Percentiles rank a stretch among this genome's conserved stretches.
These are phyloP conservation scores for Ceramica pisi DNA, from an alignment of 2,888 invertebrate species.

Conservation along the genomic window DNA sequence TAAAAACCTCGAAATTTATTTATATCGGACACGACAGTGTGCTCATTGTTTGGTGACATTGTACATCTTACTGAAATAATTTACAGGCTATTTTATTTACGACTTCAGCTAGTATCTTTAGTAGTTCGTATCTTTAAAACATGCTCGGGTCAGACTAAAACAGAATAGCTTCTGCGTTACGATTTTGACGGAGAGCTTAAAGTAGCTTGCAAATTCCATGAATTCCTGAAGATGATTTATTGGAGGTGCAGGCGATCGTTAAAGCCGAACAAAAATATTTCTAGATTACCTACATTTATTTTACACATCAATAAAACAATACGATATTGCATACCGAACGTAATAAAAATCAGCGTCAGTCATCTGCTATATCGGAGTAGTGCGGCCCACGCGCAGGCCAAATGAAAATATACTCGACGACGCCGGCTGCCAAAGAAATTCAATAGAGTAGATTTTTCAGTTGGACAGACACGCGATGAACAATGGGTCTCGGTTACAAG, in stretches of 20 bases:
- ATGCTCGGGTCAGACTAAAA: background rate
- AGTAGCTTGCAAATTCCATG: conserved; percentile 14
- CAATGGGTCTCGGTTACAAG: conserved; percentile 85
- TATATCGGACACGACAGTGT: conserved; percentile 36
- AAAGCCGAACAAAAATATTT: conserved; percentile 70
- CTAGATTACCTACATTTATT: conserved; percentile 75
- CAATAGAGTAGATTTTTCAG: conserved; percentile 88
- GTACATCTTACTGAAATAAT: conserved; percentile 47
- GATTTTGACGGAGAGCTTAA: background rate
- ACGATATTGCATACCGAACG: conserved; percentile 81
- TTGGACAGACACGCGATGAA: conserved; percentile 82
- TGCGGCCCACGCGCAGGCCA: conserved; percentile 83
- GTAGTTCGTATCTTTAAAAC: conserved; percentile 18
- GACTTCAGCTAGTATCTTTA: conserved; percentile 17
- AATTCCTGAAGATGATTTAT: conserved; percentile 62
- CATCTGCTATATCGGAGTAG: conserved; percentile 82
- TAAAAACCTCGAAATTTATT: conserved; percentile 51
- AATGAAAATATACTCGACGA: conserved; percentile 86
- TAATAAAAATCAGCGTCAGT: conserved; percentile 87
- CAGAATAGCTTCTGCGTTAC: conserved; percentile 5
- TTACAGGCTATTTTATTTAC: conserved; percentile 42
- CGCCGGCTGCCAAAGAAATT: conserved; percentile 88
- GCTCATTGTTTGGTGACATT: conserved; percentile 51
- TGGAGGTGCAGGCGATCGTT: conserved; percentile 59
- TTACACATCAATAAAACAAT: conserved; percentile 86